Conservation (phyloP, 1,140 invertebrate genomes). For the Drosophila seguyi region DNA sequence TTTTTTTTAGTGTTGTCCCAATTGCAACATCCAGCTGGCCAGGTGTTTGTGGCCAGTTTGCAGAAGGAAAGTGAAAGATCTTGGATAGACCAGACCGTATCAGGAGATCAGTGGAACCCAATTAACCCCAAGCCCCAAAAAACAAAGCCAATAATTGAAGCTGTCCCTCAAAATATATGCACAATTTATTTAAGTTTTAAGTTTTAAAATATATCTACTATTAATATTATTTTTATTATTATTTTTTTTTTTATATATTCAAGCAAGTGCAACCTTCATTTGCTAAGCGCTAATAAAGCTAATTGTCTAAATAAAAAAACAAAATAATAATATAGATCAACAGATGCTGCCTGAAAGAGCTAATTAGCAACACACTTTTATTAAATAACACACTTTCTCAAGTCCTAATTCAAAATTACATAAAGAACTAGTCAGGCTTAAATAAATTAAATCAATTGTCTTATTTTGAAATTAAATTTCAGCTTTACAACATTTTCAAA, state of each 20-base stretch:
- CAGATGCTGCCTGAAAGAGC: constrained; percentile 2
- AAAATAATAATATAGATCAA: constrained; percentile 5
- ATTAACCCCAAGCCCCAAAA: constrained; percentile 26
- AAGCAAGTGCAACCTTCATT: constrained; percentile 12
- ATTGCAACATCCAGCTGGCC: constrained; percentile 26
- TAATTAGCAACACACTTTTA: constrained; percentile 30
- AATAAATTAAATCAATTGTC: not conserved
- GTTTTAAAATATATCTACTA: not conserved
- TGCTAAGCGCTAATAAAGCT: constrained; percentile 27
- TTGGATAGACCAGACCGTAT: constrained; percentile 12
- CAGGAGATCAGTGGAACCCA: constrained; percentile 12
- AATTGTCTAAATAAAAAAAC: constrained; percentile 19
- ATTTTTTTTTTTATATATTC: not conserved
- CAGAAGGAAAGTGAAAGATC: constrained; percentile 32
- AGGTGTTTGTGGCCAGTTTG: constrained; percentile 33
- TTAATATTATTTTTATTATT: not conserved
- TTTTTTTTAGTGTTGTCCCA: constrained; percentile 1
- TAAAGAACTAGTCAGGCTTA: not conserved
- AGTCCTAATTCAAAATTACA: not conserved
- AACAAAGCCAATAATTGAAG: not conserved
- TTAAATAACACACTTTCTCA: constrained; percentile 10
- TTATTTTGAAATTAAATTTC: constrained; percentile 1
- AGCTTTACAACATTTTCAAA: not conserved
- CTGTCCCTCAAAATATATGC: constrained; percentile 2
- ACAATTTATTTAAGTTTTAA: not conserved